Conservation (phyloP, 64 coral and sea anemone genomes). For the Stichodactyla mertensii region DNA sequence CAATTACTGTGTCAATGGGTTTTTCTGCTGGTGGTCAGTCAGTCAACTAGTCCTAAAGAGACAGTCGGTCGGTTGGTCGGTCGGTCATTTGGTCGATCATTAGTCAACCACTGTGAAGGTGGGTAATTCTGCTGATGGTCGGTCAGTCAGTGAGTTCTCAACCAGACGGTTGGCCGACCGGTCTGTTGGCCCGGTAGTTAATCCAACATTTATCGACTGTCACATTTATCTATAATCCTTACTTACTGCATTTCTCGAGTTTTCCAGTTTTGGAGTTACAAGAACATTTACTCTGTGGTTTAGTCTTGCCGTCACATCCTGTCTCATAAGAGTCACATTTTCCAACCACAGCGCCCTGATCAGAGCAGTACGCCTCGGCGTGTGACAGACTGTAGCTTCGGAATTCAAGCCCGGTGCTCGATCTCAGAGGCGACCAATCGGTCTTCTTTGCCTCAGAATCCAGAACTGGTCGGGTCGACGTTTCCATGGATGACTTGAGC, state of each 20-base stretch:
- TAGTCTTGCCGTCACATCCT: conserved; percentile 54
- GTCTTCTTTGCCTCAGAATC: conserved; percentile 51
- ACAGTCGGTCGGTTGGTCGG: neutral
- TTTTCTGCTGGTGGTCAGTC: neutral
- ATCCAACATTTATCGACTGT: too few species aligned
- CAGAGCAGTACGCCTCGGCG: conserved; percentile 81
- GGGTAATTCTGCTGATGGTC: too few species aligned
- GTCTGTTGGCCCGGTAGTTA: neutral
- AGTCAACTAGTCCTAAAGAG: neutral
- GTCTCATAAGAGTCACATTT: conserved; percentile 52
- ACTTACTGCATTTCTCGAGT: conserved; percentile 95
- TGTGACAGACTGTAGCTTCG: conserved; percentile 42
- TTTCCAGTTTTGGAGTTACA: conserved; percentile 61
- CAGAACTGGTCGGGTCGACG: conserved; percentile 45
- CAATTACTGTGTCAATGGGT: too few species aligned
- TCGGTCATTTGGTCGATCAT: conserved; percentile 7
- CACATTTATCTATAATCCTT: neutral
- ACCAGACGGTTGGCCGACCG: neutral
- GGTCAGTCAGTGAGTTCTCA: neutral
- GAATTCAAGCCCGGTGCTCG: conserved; percentile 36
- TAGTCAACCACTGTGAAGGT: too few species aligned
- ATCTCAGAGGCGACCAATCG: conserved; percentile 56
- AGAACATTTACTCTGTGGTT: conserved; percentile 37
- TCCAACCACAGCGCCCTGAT: conserved; percentile 64
- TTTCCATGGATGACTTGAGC: conserved; percentile 38